Evolutionary conservation across 2,888 invertebrate genomes (phyloP).

Genomic region (Eupelmus urozonus): DNA sequence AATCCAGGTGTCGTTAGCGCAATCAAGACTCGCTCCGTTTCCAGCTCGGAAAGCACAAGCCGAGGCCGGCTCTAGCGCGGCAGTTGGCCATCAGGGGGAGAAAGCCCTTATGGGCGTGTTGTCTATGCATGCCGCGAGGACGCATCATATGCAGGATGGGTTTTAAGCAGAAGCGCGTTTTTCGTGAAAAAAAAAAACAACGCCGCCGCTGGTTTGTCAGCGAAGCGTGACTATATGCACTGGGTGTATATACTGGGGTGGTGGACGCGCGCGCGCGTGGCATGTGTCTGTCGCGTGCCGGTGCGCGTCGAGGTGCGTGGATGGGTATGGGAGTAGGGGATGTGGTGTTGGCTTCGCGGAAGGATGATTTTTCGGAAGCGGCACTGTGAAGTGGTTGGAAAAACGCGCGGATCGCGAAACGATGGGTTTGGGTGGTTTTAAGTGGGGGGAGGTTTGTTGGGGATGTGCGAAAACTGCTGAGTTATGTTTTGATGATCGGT

Average conservation of each 20-base stretch:
- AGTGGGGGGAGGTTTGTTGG: too few relatives aligned
- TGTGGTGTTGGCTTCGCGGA: too few relatives aligned
- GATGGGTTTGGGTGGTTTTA: too few relatives aligned
- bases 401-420: conserved; percentile 12
- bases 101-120: not conserved
- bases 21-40: conserved; percentile 44
- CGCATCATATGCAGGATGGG: too few relatives aligned
- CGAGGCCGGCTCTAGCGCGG: conserved; percentile 16
- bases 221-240: conserved; percentile 8
- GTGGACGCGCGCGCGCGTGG: not conserved
- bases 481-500: too few relatives aligned
- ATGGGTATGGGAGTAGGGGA: too few relatives aligned
- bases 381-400: not conserved
- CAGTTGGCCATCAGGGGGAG: conserved; percentile 15
- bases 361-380: too few relatives aligned
- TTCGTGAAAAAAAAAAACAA: not conserved
- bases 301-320: too few relatives aligned
- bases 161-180: not conserved
- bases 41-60: too few relatives aligned
- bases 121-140: too few relatives aligned
- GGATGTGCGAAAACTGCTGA: too few relatives aligned
- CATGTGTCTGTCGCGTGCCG: conserved; percentile 18
- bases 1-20: conserved; percentile 32
- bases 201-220: not conserved
- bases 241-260: not conserved